Conservation (phyloP, 2,888 invertebrate genomes). For the Sicus ferrugineus region DNA sequence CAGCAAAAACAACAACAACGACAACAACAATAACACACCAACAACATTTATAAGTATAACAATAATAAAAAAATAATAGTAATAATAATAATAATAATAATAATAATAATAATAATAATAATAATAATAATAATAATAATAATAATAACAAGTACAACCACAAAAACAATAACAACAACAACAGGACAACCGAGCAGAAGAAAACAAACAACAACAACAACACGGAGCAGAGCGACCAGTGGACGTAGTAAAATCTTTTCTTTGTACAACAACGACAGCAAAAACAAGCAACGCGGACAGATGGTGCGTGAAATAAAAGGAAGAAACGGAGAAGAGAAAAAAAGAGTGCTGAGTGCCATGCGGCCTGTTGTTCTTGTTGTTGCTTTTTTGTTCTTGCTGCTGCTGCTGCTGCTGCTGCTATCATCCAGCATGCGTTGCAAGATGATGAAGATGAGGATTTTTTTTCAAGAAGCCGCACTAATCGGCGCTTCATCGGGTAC, state of each 20-base stretch:
- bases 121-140: slow-evolving; percentile 22
- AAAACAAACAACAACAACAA: background rate
- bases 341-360: slow-evolving; percentile 33
- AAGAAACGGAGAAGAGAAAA: slow-evolving; percentile 30
- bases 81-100: slow-evolving; percentile 19
- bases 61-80: background rate
- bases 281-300: slow-evolving; percentile 36
- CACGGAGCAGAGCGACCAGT: background rate
- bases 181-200: background rate
- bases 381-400: background rate
- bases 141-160: slow-evolving; percentile 19
- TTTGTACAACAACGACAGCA: background rate
- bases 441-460: background rate
- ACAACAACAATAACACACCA: slow-evolving; percentile 29
- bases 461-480: slow-evolving; percentile 8
- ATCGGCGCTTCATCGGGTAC: background rate
- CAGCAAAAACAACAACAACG: background rate
- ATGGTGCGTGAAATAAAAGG: slow-evolving; percentile 41
- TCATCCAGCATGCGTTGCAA: slow-evolving; percentile 16
- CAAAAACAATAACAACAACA: slow-evolving; percentile 17
- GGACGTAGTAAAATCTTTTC: background rate
- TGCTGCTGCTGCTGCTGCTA: slow-evolving; percentile 23
- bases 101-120: slow-evolving; percentile 18
- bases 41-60: background rate
- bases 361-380: background rate